Percentiles rank a stretch among this genome's conserved stretches.
Evolutionary conservation across 2,888 invertebrate species (phyloP).

Genomic region (Balanococcus diminutus): DNA sequence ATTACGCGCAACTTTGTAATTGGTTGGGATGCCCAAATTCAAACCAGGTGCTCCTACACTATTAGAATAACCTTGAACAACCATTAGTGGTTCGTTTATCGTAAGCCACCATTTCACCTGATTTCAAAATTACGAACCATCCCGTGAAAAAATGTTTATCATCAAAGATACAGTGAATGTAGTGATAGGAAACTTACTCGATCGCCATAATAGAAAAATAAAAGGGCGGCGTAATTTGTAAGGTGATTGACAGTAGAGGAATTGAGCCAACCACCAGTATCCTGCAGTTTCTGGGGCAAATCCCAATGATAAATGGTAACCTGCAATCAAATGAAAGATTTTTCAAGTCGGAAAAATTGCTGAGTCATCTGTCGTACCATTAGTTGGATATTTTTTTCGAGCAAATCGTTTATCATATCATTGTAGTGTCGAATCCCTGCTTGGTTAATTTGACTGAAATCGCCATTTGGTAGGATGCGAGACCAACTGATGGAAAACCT

Average conservation of each 20-base stretch:
- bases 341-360: too few relatives aligned
- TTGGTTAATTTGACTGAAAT: constrained; percentile 60
- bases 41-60: constrained; percentile 59
- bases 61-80: constrained; percentile 58
- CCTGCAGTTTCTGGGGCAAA: background rate
- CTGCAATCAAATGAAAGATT: background rate
- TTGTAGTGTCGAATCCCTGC: constrained; percentile 64
- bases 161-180: too few relatives aligned
- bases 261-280: constrained; percentile 69
- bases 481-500: constrained; percentile 63
- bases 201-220: constrained; percentile 64
- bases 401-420: constrained; percentile 62
- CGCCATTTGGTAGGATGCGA: constrained; percentile 63
- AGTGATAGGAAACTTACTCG: constrained; percentile 61
- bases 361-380: too few relatives aligned
- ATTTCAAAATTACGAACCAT: background rate
- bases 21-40: constrained; percentile 63
- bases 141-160: too few relatives aligned
- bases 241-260: constrained; percentile 70
- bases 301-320: background rate
- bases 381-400: constrained; percentile 62
- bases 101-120: constrained; percentile 69
- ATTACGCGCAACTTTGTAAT: constrained; percentile 70
- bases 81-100: constrained; percentile 69
- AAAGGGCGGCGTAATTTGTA: constrained; percentile 68